A percentile compares a stretch with the other conserved stretches of the same genome.
phyloP scores from a whole-genome alignment of 2,113 vertebrate genomes.

The Panthera tigris region DNA sequence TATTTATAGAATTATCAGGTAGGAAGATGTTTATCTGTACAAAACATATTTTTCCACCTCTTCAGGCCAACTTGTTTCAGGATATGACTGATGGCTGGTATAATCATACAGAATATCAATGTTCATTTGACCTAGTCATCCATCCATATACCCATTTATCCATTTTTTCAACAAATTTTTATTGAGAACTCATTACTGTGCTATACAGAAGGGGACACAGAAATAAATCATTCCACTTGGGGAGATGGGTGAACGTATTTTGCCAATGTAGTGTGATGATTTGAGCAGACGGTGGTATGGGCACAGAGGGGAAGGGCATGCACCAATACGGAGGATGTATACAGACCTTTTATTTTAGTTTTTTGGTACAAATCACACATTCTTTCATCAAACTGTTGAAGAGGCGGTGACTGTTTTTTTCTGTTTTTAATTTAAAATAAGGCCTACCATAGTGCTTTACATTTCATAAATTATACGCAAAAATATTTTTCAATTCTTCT shows the following conservation, averaged over 20 bases:
- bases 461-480: background rate
- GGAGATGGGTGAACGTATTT: background rate
- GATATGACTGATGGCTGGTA: background rate
- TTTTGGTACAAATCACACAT: background rate
- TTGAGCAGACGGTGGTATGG: background rate
- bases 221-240: background rate
- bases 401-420: background rate
- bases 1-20: background rate
- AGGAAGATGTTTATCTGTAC: background rate
- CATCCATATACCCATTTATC: background rate
- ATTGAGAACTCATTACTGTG: background rate
- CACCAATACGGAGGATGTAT: rapidly evolving
- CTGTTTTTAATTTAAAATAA: background rate
- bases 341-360: background rate
- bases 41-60: background rate
- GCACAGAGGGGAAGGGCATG: background rate
- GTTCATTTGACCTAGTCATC: background rate
- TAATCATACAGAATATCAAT: background rate
- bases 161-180: background rate
- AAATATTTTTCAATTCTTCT: background rate
- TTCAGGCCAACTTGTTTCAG: background rate
- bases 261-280: background rate
- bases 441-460: background rate
- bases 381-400: background rate
- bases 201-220: background rate